Conservation (phyloP, 2,797 vertebrate species). For the Eulemur albifrons region DNA sequence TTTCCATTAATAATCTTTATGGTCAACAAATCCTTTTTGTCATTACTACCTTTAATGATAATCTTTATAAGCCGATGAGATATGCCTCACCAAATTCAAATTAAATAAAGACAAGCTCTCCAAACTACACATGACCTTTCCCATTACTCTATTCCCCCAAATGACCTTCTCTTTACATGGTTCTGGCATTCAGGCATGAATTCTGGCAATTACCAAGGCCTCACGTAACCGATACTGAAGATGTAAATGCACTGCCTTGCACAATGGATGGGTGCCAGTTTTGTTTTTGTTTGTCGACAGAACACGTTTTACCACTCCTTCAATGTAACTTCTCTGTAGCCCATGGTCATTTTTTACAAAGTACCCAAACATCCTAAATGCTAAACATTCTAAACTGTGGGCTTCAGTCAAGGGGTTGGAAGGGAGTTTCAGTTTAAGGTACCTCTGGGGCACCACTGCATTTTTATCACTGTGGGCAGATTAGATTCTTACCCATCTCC, state of each 20-base stretch:
- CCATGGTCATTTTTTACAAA: neutral
- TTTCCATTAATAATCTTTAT: conserved; percentile 19
- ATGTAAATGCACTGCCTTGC: neutral
- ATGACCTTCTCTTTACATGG: neutral
- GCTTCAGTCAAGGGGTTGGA: neutral
- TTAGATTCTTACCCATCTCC: neutral
- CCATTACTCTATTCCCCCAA: neutral
- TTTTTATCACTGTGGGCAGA: neutral
- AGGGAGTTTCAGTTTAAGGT: neutral
- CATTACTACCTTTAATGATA: neutral
- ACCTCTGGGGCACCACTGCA: neutral
- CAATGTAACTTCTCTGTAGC: neutral
- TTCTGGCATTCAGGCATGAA: neutral
- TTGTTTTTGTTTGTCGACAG: neutral
- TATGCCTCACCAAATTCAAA: neutral
- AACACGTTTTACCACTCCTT: neutral
- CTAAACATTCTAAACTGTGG: neutral
- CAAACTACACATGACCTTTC: neutral
- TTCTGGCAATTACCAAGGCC: neutral
- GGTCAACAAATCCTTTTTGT: neutral
- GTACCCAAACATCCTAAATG: neutral
- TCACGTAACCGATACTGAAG: neutral
- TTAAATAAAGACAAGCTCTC: neutral
- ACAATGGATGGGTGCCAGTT: neutral
- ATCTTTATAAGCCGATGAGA: neutral